Evolutionary conservation across 2,113 vertebrate species (phyloP), one percentile per base, ranked within the genome.

Genomic region (Apteryx owenii): DNA sequence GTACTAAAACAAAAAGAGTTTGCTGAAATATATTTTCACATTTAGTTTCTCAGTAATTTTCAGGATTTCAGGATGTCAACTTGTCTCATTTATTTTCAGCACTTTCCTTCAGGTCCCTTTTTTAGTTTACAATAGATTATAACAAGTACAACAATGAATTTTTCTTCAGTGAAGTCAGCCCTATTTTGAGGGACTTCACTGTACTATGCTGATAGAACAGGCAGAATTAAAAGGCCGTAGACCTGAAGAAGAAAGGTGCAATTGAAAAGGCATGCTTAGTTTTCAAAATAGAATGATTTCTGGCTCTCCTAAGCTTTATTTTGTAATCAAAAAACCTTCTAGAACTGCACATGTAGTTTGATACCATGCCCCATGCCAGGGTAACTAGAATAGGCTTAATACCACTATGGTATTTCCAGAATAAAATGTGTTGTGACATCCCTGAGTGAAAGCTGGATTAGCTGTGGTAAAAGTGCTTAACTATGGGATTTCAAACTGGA

Each of bases 1-100:
- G 99, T 99, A 96, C 99, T 99, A 88, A 62, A 98, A 98, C 20
- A 88, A 80, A 66, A 84, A 81, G 21, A 66, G 91, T 7, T 53
- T 19, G 28, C 7, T 86, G 8, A 80, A 91, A 72, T 9, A 23
- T 64, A 20, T 18, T 85, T 81, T 76, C 29, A 6, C 58, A 80
- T 7, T 61, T 51, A 71, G 10, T 60, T 86, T 72, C 31, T 61
- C 51, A 81, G n/a, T 12, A 66, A 78, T 61, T 71, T 61, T 91
- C 40, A 84, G 78, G 76, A 53, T 10, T 93, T 93, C 80, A 75
- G 78, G 79, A 53, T 10, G 16, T 38, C 33, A 72, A 25, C 9
- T 84, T 77, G 15, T 22, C 5, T 28, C 70, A 64, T 68, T 88
- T 84, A 61, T 72, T 90, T 69, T 56, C 14, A 53, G 8, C 25